These are phyloP conservation scores for Aptenodytes forsteri DNA, from an alignment of 2,113 vertebrate genomes.

Conservation along the genomic window DNA sequence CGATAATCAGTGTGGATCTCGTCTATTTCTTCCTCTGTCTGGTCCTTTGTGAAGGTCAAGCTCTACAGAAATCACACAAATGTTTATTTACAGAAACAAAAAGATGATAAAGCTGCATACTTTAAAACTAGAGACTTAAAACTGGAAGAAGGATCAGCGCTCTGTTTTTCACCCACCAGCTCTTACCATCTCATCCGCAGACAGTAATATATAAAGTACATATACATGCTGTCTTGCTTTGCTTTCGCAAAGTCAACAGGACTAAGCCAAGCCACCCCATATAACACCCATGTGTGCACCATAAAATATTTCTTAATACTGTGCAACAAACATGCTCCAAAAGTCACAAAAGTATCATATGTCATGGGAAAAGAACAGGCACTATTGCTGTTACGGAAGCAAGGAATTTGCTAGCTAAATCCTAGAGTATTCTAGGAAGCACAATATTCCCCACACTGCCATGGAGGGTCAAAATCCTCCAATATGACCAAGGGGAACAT, in stretches of 20 bases:
- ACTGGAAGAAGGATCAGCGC: background rate
- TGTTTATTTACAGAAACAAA: background rate
- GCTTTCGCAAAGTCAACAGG: background rate
- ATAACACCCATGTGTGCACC: background rate
- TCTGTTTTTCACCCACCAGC: background rate
- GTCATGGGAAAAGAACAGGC: conserved; percentile 15
- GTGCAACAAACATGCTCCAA: background rate
- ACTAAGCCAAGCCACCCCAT: background rate
- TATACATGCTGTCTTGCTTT: background rate
- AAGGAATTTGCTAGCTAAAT: conserved; percentile 23
- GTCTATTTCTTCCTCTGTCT: conserved; percentile 89
- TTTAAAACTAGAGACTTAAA: background rate
- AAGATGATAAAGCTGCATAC: background rate
- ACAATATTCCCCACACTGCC: background rate
- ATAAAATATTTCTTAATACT: background rate
- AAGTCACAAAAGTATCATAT: background rate
- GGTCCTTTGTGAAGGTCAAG: conserved; percentile 89
- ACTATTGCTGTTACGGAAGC: accelerated
- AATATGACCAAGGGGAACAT: background rate
- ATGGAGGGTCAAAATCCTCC: background rate
- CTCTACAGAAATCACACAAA: conserved; percentile 73
- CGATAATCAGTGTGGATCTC: conserved; percentile 87
- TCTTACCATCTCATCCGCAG: background rate
- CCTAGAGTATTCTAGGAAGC: conserved; percentile 9
- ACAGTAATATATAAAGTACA: background rate